Base-by-base conservation (phyloP, 1,140 invertebrate species). In the Sycophila sp. region DNA sequence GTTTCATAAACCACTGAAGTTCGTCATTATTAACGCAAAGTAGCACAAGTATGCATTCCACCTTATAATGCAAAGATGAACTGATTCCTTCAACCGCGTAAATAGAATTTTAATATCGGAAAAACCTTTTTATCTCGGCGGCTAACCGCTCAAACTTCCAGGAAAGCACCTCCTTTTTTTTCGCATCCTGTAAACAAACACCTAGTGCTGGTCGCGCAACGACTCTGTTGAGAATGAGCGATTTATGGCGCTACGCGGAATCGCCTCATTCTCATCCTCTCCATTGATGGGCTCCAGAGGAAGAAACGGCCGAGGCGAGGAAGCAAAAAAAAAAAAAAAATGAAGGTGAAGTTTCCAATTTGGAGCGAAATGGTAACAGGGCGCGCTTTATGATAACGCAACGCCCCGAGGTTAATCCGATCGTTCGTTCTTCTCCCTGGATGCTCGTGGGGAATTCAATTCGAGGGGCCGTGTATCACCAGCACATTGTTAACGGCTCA, bases 241-340 rank as follows among this genome's bases (percentile, higher is more conserved):
- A n/a, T n/a, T n/a, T n/a, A n/a, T n/a, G n/a, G n/a, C n/a, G n/a
- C n/a, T n/a, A n/a, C n/a, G n/a, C 26, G 42, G 49, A 68, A 58
- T 28, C 24, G 28, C 24, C n/a, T 30, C 28, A 34, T 67, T 58
- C 28, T 30, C 32, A 56, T 40, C 24, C 11, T 3, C 26, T 66
- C 42, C n/a, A 66, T 38, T 36, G 19, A 32, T 34, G n/a, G n/a
- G n/a, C n/a, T n/a, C n/a, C n/a, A n/a, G n/a, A n/a, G n/a, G n/a
- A n/a, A n/a, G n/a, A n/a, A n/a, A n/a, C n/a, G n/a, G n/a, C n/a
- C n/a, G n/a, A n/a, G n/a, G n/a, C 30, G 30, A 32, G 24, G 19
- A 6, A 66, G 53, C 19, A 32, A 45, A 56, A 56, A 66, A 66
- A 40, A 49, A 63, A n/a, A 34, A 32, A 64, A 64, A 64, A 64